Percentiles rank a stretch among this genome's conserved stretches.
Evolutionary conservation across 2,113 vertebrate genomes (phyloP).

Genomic region (Amazona guildingii): DNA sequence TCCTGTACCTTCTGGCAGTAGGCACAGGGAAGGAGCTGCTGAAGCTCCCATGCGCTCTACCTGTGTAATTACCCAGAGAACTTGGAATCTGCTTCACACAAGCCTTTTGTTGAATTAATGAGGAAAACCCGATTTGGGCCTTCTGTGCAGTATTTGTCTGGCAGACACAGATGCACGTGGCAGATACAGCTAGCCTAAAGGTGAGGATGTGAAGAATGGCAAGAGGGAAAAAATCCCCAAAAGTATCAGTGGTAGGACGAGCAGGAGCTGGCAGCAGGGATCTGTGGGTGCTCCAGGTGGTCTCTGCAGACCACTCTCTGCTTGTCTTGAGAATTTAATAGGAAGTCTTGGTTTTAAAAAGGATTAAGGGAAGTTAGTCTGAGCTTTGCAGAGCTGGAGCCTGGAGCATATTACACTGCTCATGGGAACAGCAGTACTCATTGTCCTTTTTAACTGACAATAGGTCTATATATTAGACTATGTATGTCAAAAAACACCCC

Average conservation of each 20-base stretch:
- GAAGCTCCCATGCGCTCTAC: background rate
- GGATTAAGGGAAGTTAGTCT: background rate
- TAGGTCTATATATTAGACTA: background rate
- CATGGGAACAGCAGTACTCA: background rate
- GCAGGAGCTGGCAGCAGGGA: background rate
- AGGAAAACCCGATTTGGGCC: background rate
- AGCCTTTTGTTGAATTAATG: background rate
- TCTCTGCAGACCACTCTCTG: background rate
- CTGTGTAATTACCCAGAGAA: background rate
- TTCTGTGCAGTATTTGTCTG: background rate
- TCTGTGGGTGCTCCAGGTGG: background rate
- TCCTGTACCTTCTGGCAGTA: background rate
- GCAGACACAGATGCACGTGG: background rate
- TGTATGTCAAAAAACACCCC: background rate
- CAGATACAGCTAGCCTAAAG: background rate
- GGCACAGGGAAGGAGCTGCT: background rate
- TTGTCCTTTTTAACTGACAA: background rate
- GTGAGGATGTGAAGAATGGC: background rate
- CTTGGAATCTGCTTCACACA: background rate
- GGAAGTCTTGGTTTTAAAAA: background rate
- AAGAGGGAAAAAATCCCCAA: background rate
- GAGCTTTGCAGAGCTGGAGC: background rate
- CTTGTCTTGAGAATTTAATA: background rate
- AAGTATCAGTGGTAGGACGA: background rate
- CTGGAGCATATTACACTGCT: background rate